phyloP scores from a whole-genome alignment of 2,113 vertebrate species.

The Procapra przewalskii region DNA sequence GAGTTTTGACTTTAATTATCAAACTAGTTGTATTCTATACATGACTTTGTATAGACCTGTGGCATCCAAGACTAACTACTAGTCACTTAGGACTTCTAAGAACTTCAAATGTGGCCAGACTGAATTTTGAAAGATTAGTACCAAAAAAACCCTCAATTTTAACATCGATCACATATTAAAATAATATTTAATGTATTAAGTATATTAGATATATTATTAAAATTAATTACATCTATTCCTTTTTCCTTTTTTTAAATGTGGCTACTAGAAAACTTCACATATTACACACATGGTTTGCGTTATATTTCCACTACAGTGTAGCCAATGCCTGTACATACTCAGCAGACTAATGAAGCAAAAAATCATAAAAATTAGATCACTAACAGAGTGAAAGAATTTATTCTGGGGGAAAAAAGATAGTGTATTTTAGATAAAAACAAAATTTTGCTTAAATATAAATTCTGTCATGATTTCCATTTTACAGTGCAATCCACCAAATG shows the following conservation, averaged over 20 bases:
- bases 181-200: not conserved
- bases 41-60: not conserved
- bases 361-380: not conserved
- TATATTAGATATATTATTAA: not conserved
- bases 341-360: not conserved
- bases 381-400: not conserved
- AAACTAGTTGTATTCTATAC: not conserved
- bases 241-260: not conserved
- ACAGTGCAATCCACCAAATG: not conserved
- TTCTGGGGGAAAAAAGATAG: not conserved
- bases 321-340: not conserved
- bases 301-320: not conserved
- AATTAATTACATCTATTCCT: not conserved
- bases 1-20: not conserved
- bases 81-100: not conserved
- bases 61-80: not conserved
- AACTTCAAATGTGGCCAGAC: not conserved
- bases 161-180: not conserved
- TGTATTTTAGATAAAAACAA: constrained; percentile 14
- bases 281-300: not conserved
- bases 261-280: not conserved
- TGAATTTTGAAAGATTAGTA: not conserved
- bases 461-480: not conserved
- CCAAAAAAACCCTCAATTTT: not conserved
- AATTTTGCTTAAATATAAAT: not conserved